Conservation (phyloP, 2,797 vertebrate species). For the Pygocentrus nattereri region DNA sequence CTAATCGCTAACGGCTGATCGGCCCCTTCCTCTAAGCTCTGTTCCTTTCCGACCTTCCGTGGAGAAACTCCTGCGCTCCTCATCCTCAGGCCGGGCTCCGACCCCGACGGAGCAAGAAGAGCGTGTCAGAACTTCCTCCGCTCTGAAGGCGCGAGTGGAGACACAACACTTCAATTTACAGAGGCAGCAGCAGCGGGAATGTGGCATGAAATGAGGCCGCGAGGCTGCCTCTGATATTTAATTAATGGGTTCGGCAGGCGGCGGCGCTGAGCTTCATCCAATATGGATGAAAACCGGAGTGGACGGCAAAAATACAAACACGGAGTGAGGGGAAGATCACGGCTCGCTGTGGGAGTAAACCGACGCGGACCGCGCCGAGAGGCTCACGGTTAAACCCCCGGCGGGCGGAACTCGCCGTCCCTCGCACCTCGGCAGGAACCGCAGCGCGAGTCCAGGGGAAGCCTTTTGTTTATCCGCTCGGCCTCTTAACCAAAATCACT, state of each 20-base stretch:
- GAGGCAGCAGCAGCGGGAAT: constrained; percentile 56
- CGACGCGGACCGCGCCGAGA: neutral
- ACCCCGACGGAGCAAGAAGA: neutral
- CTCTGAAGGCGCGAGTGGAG: no score
- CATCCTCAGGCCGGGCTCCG: neutral
- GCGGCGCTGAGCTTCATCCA: constrained; percentile 74
- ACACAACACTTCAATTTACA: constrained; percentile 52
- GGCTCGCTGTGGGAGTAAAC: neutral
- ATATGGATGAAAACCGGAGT: constrained; percentile 77
- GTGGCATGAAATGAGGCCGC: constrained; percentile 74
- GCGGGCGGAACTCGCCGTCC: neutral
- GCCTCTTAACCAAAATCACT: constrained; percentile 15
- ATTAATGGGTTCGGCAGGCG: constrained; percentile 74
- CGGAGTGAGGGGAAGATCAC: neutral
- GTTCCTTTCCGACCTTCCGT: no score
- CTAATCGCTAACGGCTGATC: no score
- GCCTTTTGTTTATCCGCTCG: neutral
- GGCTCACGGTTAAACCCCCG: neutral
- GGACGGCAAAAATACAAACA: constrained; percentile 24
- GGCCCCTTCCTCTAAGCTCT: no score
- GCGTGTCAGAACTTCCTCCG: no score
- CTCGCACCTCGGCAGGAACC: neutral
- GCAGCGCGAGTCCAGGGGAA: neutral
- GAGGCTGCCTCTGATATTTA: constrained; percentile 77
- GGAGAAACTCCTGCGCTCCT: neutral